Conservation (phyloP, 2,888 invertebrate genomes). For the Apocheima hispidaria region DNA sequence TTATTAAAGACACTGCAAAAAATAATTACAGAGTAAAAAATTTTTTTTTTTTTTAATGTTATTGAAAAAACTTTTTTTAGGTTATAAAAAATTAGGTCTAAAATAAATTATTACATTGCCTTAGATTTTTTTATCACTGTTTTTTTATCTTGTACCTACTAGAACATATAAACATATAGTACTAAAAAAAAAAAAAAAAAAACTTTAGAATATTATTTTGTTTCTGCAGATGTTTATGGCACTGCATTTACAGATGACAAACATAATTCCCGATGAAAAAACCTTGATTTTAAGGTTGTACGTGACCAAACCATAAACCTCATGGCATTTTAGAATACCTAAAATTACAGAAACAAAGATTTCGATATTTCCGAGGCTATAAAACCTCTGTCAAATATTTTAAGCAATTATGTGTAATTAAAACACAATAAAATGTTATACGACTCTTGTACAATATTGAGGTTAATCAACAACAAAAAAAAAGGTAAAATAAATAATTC, state of each 20-base stretch:
- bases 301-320: constrained; percentile 29
- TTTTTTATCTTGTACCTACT: not conserved
- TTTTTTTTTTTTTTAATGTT: no score
- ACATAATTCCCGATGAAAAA: constrained; percentile 15
- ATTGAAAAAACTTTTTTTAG: no score
- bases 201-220: not conserved
- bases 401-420: constrained; percentile 29
- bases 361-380: constrained; percentile 15
- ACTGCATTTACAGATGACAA: constrained; percentile 15
- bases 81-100: no score
- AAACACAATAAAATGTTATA: constrained; percentile 29
- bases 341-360: constrained; percentile 21
- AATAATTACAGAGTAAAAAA: no score
- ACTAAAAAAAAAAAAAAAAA: not conserved
- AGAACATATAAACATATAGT: not conserved
- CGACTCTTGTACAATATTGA: constrained; percentile 17
- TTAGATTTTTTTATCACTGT: no score
- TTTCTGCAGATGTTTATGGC: constrained; percentile 1
- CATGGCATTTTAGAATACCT: constrained; percentile 31
- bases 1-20: no score
- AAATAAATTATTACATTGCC: no score
- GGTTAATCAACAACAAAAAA: constrained; percentile 22
- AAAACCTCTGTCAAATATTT: constrained; percentile 31
- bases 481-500: not conserved
- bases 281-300: constrained; percentile 29